Evolutionary conservation across 2,888 invertebrate species (phyloP).

Genomic region (Hirtodrosophila histrioides): DNA sequence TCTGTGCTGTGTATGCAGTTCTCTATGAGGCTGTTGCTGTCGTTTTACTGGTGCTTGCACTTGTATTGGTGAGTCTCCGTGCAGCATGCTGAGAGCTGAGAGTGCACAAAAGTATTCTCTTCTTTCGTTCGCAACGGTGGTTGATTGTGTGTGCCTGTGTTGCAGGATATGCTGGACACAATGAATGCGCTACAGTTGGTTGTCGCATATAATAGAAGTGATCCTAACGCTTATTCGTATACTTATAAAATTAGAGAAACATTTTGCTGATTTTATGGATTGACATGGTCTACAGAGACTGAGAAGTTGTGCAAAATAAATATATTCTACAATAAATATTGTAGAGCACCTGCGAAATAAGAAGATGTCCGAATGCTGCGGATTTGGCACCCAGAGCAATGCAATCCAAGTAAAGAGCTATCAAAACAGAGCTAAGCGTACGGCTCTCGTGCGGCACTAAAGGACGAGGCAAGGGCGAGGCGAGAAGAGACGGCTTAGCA

Average conservation of each 20-base stretch:
- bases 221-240: too few relatives aligned
- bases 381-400: background rate
- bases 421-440: conserved; percentile 57
- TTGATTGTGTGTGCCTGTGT: conserved; percentile 25
- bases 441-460: conserved; percentile 50
- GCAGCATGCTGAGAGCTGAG: conserved; percentile 48
- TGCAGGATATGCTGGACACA: conserved; percentile 21
- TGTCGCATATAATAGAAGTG: background rate
- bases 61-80: conserved; percentile 62
- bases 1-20: conserved; percentile 71
- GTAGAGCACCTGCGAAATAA: background rate
- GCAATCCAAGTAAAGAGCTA: conserved; percentile 21
- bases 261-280: too few relatives aligned
- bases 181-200: conserved; percentile 56
- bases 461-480: conserved; percentile 11
- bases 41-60: conserved; percentile 54
- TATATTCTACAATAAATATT: background rate
- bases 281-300: too few relatives aligned
- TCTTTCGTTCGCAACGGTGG: conserved; percentile 53
- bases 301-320: too few relatives aligned
- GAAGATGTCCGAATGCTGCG: background rate
- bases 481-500: conserved; percentile 13
- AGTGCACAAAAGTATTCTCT: conserved; percentile 44
- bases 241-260: too few relatives aligned
- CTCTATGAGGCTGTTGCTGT: conserved; percentile 47